Evolutionary conservation across 2,797 vertebrate species (phyloP), one percentile per base, ranked within the genome.

Genomic region (Babyrousa celebensis): DNA sequence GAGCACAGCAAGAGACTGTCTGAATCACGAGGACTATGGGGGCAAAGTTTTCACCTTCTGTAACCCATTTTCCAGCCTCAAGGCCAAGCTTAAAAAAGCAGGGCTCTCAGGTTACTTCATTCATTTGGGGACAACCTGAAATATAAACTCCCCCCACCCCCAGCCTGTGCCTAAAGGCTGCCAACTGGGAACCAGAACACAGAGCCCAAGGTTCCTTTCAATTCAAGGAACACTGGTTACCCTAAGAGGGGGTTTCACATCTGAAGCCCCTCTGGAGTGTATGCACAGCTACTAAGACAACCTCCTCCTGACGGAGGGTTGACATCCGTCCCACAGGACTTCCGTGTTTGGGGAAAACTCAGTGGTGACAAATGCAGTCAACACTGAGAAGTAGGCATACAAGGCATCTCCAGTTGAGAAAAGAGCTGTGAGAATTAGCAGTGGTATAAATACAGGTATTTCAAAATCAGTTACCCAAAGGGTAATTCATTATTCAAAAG

Each of bases 211-310:
- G 75, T 89, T 95, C 48, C 97, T 62, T 94, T 97, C 88, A 97
- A 96, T 97, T 96, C 95, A 98, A 97, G 94, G 93, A 97, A 98
- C 97, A 97, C 98, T 97, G 98, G 98, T 98, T 98, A 98, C 96
- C 96, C 97, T 98, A 97, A 98, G 98, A 95, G 96, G 97, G 91
- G 89, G 95, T 96, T 95, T 97, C 97, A 97, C 96, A 97, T 97
- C 96, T 98, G 96, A 96, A 97, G 93, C 91, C 96, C 78, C 94
- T 98, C 85, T 5, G 2, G 67, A 82, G 43, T 40, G 17, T 40
- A 6, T 16, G 72, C 43, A 89, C n/a, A 84, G 36, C 77, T 96
- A 85, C 84, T 92, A 87, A 89, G 4, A 88, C 87, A 74, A 67
- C 36, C 62, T 95, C 72, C 63, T 94, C 78, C 90, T 90, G 32